Evolutionary conservation across 2,113 vertebrate genomes (phyloP), one percentile per base, ranked within the genome.

Genomic region (Camelus bactrianus): DNA sequence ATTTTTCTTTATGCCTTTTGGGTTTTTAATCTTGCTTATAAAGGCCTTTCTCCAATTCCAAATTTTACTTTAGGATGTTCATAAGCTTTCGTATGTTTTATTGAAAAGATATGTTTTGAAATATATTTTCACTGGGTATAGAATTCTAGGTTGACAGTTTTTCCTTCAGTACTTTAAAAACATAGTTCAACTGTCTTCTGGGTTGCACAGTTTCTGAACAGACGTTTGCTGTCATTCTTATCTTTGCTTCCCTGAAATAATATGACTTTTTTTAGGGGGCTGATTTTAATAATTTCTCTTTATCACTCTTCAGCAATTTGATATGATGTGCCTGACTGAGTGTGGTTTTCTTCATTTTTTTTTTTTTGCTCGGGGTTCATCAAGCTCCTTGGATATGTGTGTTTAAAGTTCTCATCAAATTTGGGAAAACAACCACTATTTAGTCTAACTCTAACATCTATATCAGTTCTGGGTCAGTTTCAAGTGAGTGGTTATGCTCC

Each of bases 351-450:
- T 70, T 60, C 28, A 46, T 65, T 11, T 83, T 64, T 62, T 38
- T 38, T 65, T 42, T 42, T 79, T 28, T 73, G 32, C 60, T 77
- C 42, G 17, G 48, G 58, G 32, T 64, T 76, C 42, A 60, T 75
- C 32, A 38, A n/a, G 24, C 42, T 54, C 79, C 60, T 69, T 69
- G 42, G 24, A 30, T 82, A 50, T 28, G 19, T 86, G 35, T 50
- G 42, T 82, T 82, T 48, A 60, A 35, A 81, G 77, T 81, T 91
- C 52, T 81, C 52, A 81, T 35, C 65, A 91, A 48, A 70, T 91
- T 81, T 67, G 32, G 64, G 46, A 70, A 50, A 91, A 70, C 76
- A 17, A 56, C 50, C 52, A 60, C 26, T 72, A 72, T 91, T n/a
- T 60, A 17, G 11, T 82, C 52, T 82, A 80, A 56, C 42, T 60